These are phyloP conservation scores for Papilio polytes DNA, from an alignment of 1,140 invertebrate genomes.

Conservation along the genomic window DNA sequence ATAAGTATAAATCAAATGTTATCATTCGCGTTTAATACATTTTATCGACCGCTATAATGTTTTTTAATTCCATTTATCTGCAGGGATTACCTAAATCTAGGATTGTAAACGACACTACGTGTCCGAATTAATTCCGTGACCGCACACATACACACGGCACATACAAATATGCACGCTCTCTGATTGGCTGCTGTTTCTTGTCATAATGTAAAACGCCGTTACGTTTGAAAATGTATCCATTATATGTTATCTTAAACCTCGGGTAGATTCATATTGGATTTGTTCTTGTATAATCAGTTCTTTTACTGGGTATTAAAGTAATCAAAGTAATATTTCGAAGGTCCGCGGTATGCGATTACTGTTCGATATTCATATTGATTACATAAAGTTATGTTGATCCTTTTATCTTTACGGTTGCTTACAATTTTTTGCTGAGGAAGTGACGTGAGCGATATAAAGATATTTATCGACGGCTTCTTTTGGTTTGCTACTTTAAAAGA, in stretches of 20 bases:
- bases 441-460: not conserved
- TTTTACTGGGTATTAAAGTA: slow-evolving; percentile 60
- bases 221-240: slow-evolving; percentile 5
- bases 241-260: slow-evolving; percentile 63
- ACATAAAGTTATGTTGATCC: slow-evolving; percentile 45
- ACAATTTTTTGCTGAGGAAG: slow-evolving; percentile 26
- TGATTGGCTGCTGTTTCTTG: not conserved
- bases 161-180: not conserved
- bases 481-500: slow-evolving; percentile 6
- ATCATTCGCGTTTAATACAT: slow-evolving; percentile 74
- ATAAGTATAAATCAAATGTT: slow-evolving; percentile 80
- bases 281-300: slow-evolving; percentile 56
- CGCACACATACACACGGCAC: not conserved
- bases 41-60: slow-evolving; percentile 70
- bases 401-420: slow-evolving; percentile 63
- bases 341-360: slow-evolving; percentile 55
- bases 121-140: slow-evolving; percentile 44
- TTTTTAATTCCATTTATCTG: slow-evolving; percentile 70
- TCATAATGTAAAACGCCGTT: not conserved
- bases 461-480: not conserved
- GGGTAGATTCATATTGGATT: slow-evolving; percentile 68
- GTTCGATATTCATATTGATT: slow-evolving; percentile 47
- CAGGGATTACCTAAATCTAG: slow-evolving; percentile 66
- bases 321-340: slow-evolving; percentile 73
- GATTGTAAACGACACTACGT: slow-evolving; percentile 61